These are phyloP conservation scores for Tapirus indicus DNA, from an alignment of 2,797 vertebrate genomes.

Conservation along the genomic window DNA sequence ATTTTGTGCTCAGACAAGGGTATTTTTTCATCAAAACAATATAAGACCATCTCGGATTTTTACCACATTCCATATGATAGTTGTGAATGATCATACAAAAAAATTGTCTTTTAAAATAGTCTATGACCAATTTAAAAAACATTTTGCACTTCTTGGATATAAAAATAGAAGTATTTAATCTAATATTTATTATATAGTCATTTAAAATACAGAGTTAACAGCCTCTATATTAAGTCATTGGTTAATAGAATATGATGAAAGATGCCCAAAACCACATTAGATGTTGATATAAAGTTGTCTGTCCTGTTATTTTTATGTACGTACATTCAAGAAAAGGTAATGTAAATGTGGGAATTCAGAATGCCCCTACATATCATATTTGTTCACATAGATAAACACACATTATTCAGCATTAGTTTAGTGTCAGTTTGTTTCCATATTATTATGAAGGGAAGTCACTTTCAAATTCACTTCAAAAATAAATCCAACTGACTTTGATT, in stretches of 20 bases:
- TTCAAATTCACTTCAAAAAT: slow-evolving; percentile 58
- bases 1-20: slow-evolving; percentile 70
- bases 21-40: slow-evolving; percentile 73
- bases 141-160: slow-evolving; percentile 23
- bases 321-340: neutral
- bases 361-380: neutral
- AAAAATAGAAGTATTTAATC: slow-evolving; percentile 9
- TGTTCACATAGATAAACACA: neutral
- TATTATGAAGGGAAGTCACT: neutral
- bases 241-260: neutral
- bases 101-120: slow-evolving; percentile 10
- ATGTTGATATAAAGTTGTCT: neutral
- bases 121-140: slow-evolving; percentile 34
- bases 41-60: slow-evolving; percentile 61
- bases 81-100: slow-evolving; percentile 40
- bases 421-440: neutral
- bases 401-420: neutral
- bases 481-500: neutral
- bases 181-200: neutral
- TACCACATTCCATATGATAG: neutral
- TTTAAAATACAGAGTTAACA: neutral
- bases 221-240: neutral
- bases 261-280: neutral
- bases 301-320: neutral
- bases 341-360: neutral